Evolutionary conservation across 2,113 vertebrate species (phyloP).

Genomic region (Tetraodon nigroviridis): DNA sequence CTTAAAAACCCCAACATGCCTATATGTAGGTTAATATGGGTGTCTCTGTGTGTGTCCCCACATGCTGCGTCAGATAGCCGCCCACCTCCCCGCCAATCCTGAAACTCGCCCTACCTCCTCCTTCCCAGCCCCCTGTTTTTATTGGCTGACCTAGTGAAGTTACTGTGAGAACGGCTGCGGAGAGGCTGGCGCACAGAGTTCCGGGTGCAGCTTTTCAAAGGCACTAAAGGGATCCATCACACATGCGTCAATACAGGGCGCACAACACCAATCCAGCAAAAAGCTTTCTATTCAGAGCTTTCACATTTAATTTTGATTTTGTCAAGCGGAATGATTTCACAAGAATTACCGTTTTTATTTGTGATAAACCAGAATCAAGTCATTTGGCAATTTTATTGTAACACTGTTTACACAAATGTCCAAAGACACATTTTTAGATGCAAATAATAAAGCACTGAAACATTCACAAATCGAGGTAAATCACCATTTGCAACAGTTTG

Average conservation of each 20-base stretch:
- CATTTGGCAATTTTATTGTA: not conserved
- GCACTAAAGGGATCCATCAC: constrained; percentile 29
- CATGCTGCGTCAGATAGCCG: constrained; percentile 29
- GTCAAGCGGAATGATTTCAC: too few species aligned
- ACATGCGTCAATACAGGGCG: constrained; percentile 3
- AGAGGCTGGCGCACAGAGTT: constrained; percentile 68
- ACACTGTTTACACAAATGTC: too few species aligned
- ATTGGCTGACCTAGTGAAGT: constrained; percentile 81
- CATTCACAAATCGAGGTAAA: not conserved
- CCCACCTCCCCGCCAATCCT: constrained; percentile 6
- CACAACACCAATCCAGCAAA: not conserved
- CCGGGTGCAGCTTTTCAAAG: constrained; percentile 61
- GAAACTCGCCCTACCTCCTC: constrained; percentile 37
- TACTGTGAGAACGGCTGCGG: constrained; percentile 72
- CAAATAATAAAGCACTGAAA: too few species aligned
- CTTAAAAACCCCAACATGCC: not conserved
- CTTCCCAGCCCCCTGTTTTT: constrained; percentile 70
- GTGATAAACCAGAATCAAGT: not conserved
- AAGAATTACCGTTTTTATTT: not conserved
- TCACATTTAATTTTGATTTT: too few species aligned
- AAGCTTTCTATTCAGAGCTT: too few species aligned
- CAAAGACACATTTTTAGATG: too few species aligned
- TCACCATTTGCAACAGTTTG: not conserved
- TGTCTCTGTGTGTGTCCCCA: constrained; percentile 38
- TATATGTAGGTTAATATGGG: not conserved